Base-by-base conservation (phyloP, 2,797 vertebrate genomes). In the Buceros bicornis region DNA sequence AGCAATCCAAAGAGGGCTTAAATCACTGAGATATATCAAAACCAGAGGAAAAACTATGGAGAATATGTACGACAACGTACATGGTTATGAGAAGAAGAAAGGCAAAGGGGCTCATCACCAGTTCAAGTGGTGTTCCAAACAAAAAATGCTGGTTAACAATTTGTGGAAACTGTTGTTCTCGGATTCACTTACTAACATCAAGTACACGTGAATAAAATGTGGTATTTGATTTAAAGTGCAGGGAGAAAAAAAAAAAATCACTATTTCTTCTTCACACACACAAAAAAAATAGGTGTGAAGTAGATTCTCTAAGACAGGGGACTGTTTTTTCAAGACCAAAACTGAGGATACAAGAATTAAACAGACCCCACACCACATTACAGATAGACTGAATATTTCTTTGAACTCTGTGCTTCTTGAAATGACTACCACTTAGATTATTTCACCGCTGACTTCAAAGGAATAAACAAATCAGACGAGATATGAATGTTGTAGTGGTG, bases 311-410 rank as follows among this genome's bases (percentile, higher is more conserved):
- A 3, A 35, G 25, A 42, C 8, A 71, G 43, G 8, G 47, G 48
- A 62, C 10, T 57, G 4, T 7, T 77, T 51, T 65, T 82, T 28
- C 43, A 60, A n/a, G 21, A 58, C 13, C 31, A 76, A 19, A 56
- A 26, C 7, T 82, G 58, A 58, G 18, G 28, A 57, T 10, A 29
- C 13, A 88, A 64, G 50, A 87, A 78, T 40, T 42, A 66, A 71
- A 58, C 29, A 67, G 31, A 33, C 8, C 7, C 13, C 56, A 67
- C 31, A 67, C 5, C 17, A 7, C 16, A 25, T 31, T n/a, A 65
- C 1, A 0, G 56, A 82, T 1, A 1, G 56, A 87, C 0, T 2
- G 8, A 87, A 65, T 9, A 31, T 4, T 29, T 21, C 28, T 26
- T 43, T 5, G 18, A 90, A 57, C 10, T 9, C 35, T 26, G 5